Conservation (phyloP, 1,140 invertebrate genomes). For the Drosophila melanogaster region Release_6_plus_ISO1_MT NT_037436.4:3005501-3006000, state of each 20-base stretch:
- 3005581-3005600: slow-evolving; percentile 30
- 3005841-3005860: slow-evolving; percentile 3
- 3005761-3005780: too few relatives aligned
- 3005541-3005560: slow-evolving; percentile 8
- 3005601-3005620: slow-evolving; percentile 11
- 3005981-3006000: slow-evolving; percentile 25
- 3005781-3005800: neutral
- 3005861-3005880: neutral
- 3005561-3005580: slow-evolving; percentile 36
- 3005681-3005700: neutral
- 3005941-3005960: slow-evolving; percentile 15
- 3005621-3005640: slow-evolving; percentile 8
- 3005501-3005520: slow-evolving; percentile 23
- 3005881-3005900: slow-evolving; percentile 34
- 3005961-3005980: slow-evolving; percentile 26
- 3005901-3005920: slow-evolving; percentile 9
- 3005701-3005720: too few relatives aligned
- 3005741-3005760: too few relatives aligned
- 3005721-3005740: too few relatives aligned
- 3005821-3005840: neutral
- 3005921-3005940: slow-evolving; percentile 20
- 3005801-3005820: neutral
- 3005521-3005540: slow-evolving; percentile 16
- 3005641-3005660: neutral
- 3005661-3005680: neutral